Evolutionary conservation across 2,888 invertebrate species (phyloP), one percentile per base, ranked within the genome.

Genomic region (Tiliacea aurago): DNA sequence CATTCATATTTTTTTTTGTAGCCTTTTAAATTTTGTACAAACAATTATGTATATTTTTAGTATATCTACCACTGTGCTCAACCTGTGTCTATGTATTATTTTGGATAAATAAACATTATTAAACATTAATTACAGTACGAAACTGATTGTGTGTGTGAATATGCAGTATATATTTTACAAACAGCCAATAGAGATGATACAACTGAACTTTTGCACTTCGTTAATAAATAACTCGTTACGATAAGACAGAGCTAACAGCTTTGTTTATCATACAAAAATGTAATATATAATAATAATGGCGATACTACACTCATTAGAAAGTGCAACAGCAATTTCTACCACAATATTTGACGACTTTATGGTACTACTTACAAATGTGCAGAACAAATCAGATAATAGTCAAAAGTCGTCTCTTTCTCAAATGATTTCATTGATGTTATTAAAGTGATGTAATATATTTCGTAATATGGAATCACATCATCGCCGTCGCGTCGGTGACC

Each of bases 381-480:
- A 73, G 65, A 82, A 69, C 77, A 69, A 78, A 86, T 84, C 72
- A 73, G 63, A 61, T 59, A 65, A 68, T 69, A 70, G 61, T 70
- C 63, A 70, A 76, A 47, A 73, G 28, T 49, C 37, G 11, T 64
- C 49, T 74, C 64, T 76, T 69, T 73, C 71, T 56, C 73, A 82
- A 84, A 86, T 74, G 59, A 84, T 77, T 64, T 47, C 51, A 73
- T 78, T 84, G 80, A 76, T 77, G 80, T 71, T 67, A 80, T 79
- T 78, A 84, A 83, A 81, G 80, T 84, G 78, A 87, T 81, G 83
- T 83, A 83, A 86, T 72, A n/a, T 66, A 73, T 87, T 85, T 84
- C 83, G 84, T 84, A 89, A 87, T 80, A 80, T 79, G 55, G 77
- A 85, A 87, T 88, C 85, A 85, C 84, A 84, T 41, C 4, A n/a